Conservation (phyloP, 2,113 vertebrate species). For the Psilopogon haemacephalus region DNA sequence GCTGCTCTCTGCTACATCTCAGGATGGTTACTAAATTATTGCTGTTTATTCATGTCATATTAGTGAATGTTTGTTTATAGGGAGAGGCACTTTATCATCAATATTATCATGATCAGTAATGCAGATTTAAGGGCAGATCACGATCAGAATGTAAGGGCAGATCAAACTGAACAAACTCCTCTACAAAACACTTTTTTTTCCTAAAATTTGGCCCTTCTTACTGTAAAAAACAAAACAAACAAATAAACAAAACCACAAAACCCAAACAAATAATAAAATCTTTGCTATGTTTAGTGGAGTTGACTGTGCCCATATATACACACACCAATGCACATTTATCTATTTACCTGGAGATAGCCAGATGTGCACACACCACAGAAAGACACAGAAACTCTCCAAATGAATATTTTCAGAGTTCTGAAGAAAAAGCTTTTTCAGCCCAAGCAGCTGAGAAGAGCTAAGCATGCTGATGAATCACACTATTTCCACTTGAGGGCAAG, state of each 20-base stretch:
- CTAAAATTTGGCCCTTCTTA: neutral
- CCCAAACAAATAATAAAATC: neutral
- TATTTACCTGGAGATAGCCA: neutral
- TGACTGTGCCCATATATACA: neutral
- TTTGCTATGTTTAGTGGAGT: neutral
- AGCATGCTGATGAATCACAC: neutral
- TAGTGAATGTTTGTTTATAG: neutral
- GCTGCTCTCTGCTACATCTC: neutral
- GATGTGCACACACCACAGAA: neutral
- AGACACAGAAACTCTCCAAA: neutral
- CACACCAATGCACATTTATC: neutral
- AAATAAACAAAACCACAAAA: too few species aligned
- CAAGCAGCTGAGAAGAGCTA: neutral
- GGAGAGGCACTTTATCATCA: fast-evolving
- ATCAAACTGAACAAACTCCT: neutral
- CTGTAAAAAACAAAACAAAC: neutral
- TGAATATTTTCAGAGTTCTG: neutral
- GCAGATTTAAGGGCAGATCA: neutral
- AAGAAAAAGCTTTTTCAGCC: neutral
- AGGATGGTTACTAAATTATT: neutral
- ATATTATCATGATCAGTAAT: neutral
- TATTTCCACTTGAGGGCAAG: neutral
- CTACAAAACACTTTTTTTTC: neutral
- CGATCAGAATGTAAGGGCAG: neutral
- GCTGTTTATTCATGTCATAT: neutral